Percentiles rank a stretch among this genome's conserved stretches.
Conservation (phyloP, 2,888 invertebrate species). For the Habrosyne pyritoides region DNA sequence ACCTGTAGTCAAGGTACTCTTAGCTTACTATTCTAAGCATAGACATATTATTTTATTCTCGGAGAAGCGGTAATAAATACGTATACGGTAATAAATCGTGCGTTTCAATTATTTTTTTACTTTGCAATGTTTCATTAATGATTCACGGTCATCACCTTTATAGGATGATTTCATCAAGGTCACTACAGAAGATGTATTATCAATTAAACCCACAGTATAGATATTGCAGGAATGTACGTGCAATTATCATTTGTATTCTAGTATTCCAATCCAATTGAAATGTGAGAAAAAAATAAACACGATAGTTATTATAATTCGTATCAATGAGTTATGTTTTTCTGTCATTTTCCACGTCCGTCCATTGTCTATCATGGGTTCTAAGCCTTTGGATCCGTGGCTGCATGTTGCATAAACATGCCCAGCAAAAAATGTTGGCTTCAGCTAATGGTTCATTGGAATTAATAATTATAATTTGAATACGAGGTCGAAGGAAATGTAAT, state of each 20-base stretch:
- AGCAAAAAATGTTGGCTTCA: neutral
- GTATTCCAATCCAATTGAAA: conserved; percentile 27
- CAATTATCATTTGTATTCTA: conserved; percentile 30
- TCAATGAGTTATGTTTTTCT: conserved; percentile 51
- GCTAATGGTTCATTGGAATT: conserved; percentile 14
- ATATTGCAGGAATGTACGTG: conserved; percentile 32
- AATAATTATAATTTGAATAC: conserved; percentile 51
- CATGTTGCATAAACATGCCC: conserved; percentile 9
- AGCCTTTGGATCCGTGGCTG: conserved; percentile 40
- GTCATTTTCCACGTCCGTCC: conserved; percentile 69
- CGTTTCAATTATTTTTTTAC: conserved; percentile 46
- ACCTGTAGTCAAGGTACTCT: too few relatives aligned
- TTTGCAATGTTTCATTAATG: conserved; percentile 36
- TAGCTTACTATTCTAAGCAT: neutral
- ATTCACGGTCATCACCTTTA: conserved; percentile 59
- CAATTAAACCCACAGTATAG: conserved; percentile 15
- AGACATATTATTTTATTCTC: neutral
- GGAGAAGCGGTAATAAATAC: conserved; percentile 4
- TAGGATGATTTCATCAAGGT: conserved; percentile 56
- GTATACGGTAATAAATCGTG: too few relatives aligned
- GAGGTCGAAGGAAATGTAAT: conserved; percentile 45
- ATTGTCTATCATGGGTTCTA: conserved; percentile 52
- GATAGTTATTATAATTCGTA: conserved; percentile 44
- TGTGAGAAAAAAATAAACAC: conserved; percentile 40
- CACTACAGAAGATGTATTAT: conserved; percentile 31